A percentile compares a stretch with the other conserved stretches of the same genome.
Conservation (phyloP, 2,797 vertebrate genomes). For the Synaphobranchus kaupii region DNA sequence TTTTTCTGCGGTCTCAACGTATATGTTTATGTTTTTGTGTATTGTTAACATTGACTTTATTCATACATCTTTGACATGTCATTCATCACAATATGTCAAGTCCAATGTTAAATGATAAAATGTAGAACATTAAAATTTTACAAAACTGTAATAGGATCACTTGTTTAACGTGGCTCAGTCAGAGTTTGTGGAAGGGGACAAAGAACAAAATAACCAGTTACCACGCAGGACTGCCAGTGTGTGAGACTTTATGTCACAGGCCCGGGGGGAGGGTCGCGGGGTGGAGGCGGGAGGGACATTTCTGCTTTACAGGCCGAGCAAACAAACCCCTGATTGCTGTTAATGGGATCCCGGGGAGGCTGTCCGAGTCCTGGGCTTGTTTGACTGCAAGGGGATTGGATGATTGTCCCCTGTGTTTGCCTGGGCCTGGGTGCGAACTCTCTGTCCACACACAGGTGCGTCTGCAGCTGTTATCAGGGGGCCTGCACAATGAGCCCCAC, state of each 20-base stretch:
- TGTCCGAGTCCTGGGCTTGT: slow-evolving; percentile 48
- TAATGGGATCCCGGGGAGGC: slow-evolving; percentile 72
- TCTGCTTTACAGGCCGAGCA: slow-evolving; percentile 47
- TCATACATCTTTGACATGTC: not conserved
- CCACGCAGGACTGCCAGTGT: not conserved
- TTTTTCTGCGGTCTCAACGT: not conserved
- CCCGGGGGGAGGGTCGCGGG: slow-evolving; percentile 8
- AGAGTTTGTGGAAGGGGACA: not conserved
- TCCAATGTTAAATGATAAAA: not conserved
- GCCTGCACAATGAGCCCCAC: slow-evolving; percentile 18
- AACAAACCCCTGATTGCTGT: slow-evolving; percentile 66
- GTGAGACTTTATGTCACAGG: not conserved
- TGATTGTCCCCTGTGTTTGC: slow-evolving; percentile 29
- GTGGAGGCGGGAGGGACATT: slow-evolving; percentile 34
- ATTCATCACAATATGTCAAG: not conserved
- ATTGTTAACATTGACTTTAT: not conserved
- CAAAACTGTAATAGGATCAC: not conserved
- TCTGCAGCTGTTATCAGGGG: slow-evolving; percentile 26
- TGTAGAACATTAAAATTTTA: too few relatives aligned
- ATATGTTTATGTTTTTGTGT: not conserved
- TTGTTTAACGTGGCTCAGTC: not conserved
- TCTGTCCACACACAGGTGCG: slow-evolving; percentile 22
- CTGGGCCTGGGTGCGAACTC: slow-evolving; percentile 19
- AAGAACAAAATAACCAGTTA: not conserved
- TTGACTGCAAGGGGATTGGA: slow-evolving; percentile 39